Evolutionary conservation across 2,797 vertebrate genomes (phyloP), one percentile per base, ranked within the genome.

Genomic region (Fringilla coelebs): DNA sequence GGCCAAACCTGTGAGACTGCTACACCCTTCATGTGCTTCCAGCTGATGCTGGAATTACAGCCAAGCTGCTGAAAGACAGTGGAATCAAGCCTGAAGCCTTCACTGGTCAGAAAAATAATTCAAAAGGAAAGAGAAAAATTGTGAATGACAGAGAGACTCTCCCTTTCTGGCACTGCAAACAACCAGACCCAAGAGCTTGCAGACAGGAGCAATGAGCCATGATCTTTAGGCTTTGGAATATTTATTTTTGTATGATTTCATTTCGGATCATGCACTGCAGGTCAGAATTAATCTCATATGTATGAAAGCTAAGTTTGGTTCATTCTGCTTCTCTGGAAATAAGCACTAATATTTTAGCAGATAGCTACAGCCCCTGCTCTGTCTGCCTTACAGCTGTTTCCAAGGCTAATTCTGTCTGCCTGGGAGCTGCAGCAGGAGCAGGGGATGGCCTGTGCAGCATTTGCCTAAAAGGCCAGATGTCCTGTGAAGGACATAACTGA

Each of bases 131-230:
- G 61, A 71, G 81, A 68, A 88, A 94, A 93, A 76, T 9, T 52
- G 36, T 75, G 76, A 96, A 75, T 91, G 92, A 84, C 91, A 95
- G 81, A 82, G 19, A 85, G 17, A 78, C 17, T 70, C 38, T 34
- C 45, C 49, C 48, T 85, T 29, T 51, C 55, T 93, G 90, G 78
- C 78, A 89, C 76, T 77, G 63, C 16, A 60, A 84, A 46, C 76
- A 81, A 60, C 40, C 72, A 91, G 78, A 66, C 8, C 28, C 71
- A 62, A 85, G 68, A 72, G 79, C 87, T 70, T 68, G 55, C 76
- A 81, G 82, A 84, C 70, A 92, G 85, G 55, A 94, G 89, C 55
- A 93, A 72, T 13, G 43, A 96, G 73, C 85, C 79, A 55, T 31
- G 51, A 67, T 72, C 66, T 81, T 81, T n/a, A 60, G 48, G 36